Evolutionary conservation across 1,140 invertebrate species (phyloP), one percentile per base, ranked within the genome.

Genomic region (Platyura marginata): DNA sequence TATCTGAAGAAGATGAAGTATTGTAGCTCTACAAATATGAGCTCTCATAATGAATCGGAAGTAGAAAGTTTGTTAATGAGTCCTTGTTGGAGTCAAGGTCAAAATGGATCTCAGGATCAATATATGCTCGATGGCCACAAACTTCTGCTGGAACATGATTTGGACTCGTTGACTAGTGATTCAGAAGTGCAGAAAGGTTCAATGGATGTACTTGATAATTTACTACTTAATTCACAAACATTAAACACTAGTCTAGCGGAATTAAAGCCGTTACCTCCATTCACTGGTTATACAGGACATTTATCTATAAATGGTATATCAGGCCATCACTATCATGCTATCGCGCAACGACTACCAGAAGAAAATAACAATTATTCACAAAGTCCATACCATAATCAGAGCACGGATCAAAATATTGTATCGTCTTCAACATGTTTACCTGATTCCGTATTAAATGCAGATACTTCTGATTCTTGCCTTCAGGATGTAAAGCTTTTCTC

Each of bases 301-400:
- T 63, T 83, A 21, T 82, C 75, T 48, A 83, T 84, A 56, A 83
- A 86, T 64, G 80, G 82, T 18, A 84, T 87, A 52, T 75, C 81
- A 37, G 79, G 84, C n/a, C 80, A 84, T 53, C 82, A 88, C 54
- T 83, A 81, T 62, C 81, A 86, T 59, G 74, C 81, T 47, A 82
- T 87, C 61, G 78, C 81, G 3, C 74, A 76, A 55, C 62, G 72
- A 37, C 63, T 74, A 41, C 73, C 72, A 3, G 70, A 72, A 46
- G 74, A 76, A 50, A 78, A 79, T 56, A 75, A 76, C 52, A 74
- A 71, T 44, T 70, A 70, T 29, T 65, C 69, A 42, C 69, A 70
- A 48, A 70, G 68, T 46, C 67, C 68, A 37, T 72, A 71, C 51
- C 65, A 65, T 13, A 51, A 44, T 40, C 37, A 25, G 23, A 41